A percentile compares a stretch with the other conserved stretches of the same genome.
Conservation (phyloP, 2,888 invertebrate genomes). For the Tetragonisca angustula region DNA sequence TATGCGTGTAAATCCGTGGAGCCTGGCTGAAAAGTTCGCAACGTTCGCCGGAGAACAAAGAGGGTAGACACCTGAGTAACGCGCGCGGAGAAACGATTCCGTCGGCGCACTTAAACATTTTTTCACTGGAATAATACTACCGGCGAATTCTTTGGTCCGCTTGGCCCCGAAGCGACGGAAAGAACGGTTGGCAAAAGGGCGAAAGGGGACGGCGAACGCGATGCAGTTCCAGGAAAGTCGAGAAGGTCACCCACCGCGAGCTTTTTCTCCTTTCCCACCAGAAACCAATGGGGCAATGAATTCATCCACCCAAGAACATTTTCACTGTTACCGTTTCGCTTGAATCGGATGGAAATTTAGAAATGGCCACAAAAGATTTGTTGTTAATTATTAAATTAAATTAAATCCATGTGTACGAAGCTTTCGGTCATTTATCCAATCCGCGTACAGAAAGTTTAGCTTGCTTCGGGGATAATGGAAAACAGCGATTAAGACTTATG, state of each 20-base stretch:
- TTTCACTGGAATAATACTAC: constrained; percentile 58
- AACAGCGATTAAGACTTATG: no score
- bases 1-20: constrained; percentile 50
- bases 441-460: no score
- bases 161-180: constrained; percentile 18
- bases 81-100: constrained; percentile 36
- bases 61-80: constrained; percentile 59
- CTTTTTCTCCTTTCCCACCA: constrained; percentile 24
- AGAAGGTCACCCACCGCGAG: constrained; percentile 48
- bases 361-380: no score
- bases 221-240: constrained; percentile 64
- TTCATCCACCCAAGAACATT: neutral
- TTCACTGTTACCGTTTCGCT: no score
- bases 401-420: no score
- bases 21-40: constrained; percentile 44
- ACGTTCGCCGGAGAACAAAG: constrained; percentile 52
- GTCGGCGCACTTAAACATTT: constrained; percentile 56
- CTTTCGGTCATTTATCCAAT: no score
- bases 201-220: constrained; percentile 40
- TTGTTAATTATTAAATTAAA: no score
- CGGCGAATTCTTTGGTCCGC: constrained; percentile 50
- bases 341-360: no score
- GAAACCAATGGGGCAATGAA: constrained; percentile 52
- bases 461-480: no score
- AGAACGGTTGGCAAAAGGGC: constrained; percentile 52